Evolutionary conservation across 2,888 invertebrate species (phyloP).

Genomic region (Thereva unica): DNA sequence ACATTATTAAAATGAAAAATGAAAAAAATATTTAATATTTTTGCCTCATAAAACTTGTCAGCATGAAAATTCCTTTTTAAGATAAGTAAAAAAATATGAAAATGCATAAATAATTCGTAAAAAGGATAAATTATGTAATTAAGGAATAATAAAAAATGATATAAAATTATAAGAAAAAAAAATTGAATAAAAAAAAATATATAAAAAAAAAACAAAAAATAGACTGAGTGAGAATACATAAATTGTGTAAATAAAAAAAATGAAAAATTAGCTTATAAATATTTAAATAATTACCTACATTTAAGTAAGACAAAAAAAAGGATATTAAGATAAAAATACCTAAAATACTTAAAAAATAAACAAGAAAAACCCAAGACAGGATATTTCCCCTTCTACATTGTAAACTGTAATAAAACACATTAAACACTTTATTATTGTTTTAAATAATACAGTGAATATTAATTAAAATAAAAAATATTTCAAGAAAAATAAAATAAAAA

Average conservation of each 20-base stretch:
- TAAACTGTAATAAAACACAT: slow-evolving; percentile 13
- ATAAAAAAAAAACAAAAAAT: slow-evolving; percentile 19
- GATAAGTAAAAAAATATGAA: background rate
- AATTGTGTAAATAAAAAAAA: slow-evolving; percentile 28
- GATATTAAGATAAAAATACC: background rate
- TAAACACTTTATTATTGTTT: slow-evolving; percentile 43
- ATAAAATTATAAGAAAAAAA: slow-evolving; percentile 9
- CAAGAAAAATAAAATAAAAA: slow-evolving; percentile 11
- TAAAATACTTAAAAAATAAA: background rate
- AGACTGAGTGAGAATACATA: slow-evolving; percentile 30
- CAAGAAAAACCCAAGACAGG: slow-evolving; percentile 9
- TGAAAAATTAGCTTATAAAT: background rate
- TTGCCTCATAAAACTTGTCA: background rate
- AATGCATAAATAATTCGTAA: background rate
- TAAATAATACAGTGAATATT: slow-evolving; percentile 42
- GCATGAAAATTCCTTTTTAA: background rate
- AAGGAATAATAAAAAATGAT: slow-evolving; percentile 13
- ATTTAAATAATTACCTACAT: background rate
- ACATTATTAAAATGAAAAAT: background rate
- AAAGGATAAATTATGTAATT: background rate
- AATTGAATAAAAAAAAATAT: slow-evolving; percentile 12
- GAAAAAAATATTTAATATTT: background rate
- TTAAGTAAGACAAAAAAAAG: slow-evolving; percentile 17
- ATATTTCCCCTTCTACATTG: slow-evolving; percentile 20
- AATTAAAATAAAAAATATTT: slow-evolving; percentile 5